Evolutionary conservation across 2,797 vertebrate genomes (phyloP), one percentile per base, ranked within the genome.

Genomic region (Danio tinwini): DNA sequence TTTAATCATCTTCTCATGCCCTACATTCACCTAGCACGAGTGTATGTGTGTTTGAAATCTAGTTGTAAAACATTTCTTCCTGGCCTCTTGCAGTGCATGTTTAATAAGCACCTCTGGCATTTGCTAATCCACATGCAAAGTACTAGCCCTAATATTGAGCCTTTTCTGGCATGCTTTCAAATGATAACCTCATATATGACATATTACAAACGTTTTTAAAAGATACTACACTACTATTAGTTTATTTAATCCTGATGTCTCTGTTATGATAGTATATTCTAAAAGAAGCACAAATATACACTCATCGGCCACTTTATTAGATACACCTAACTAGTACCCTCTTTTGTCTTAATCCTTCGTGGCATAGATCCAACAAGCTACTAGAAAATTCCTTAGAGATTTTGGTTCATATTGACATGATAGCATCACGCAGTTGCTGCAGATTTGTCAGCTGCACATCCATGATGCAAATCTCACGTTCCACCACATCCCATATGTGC

Each of bases 81-180:
- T 68, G 16, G 59, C 37, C 9, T 13, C n/a, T 81, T 29, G 45
- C 74, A 21, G 40, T 14, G 9, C 14, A 72, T 52, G 40, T 71
- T 65, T 71, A 55, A 73, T 11, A 81, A 79, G 64, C 58, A 40
- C n/a, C 55, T 12, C 5, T 80, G 49, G 21, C 40, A 16, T 29
- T 49, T 56, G 29, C 59, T 78, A 81, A 83, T 71, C 75, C 50
- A 63, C 37, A 69, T 81, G 49, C 29, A 13, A 52, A 50, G 49
- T 64, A 63, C 42, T 53, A 76, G 63, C 76, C 76, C 19, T 59
- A 61, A 78, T 81, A 58, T 81, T 3, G 37, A 70, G 12, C 56
- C 49, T 45, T 42, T 40, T 14, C 17, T 45, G 53, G 53, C 9
- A 52, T 45, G n/a, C 42, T 52, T 77, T 77, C 44, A 49, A 59